A percentile compares a stretch with the other conserved stretches of the same genome.
Conservation (phyloP, 2,797 vertebrate genomes). For the Balearica regulorum region DNA sequence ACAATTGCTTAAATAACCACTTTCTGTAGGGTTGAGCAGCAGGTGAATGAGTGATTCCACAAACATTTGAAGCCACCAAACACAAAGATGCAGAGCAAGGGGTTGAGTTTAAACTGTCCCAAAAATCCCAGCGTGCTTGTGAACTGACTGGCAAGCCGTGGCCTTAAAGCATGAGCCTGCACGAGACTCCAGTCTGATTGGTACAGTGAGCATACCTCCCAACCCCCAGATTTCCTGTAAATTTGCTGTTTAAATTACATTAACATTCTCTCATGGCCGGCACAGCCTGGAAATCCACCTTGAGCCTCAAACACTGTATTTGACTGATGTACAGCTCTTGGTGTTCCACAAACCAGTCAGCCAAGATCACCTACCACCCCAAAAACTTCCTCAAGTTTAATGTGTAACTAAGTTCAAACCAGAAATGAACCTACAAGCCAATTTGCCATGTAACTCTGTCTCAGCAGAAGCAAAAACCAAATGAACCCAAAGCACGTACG, state of each 20-base stretch:
- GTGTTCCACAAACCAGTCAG: not conserved
- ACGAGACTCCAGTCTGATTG: not conserved
- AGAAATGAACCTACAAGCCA: not conserved
- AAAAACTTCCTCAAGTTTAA: not conserved
- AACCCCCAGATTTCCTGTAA: not conserved
- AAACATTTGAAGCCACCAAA: not conserved
- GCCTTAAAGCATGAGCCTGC: not conserved
- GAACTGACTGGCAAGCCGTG: not conserved
- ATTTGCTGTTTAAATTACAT: not conserved
- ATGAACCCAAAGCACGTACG: rapidly evolving
- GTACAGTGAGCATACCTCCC: not conserved
- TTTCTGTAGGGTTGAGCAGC: not conserved
- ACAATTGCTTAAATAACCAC: not conserved
- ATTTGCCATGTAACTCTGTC: not conserved
- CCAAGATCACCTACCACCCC: not conserved
- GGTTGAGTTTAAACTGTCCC: not conserved
- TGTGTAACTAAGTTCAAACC: not conserved
- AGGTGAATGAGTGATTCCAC: not conserved
- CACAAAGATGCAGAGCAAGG: not conserved
- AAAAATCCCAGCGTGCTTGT: not conserved
- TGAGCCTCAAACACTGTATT: not conserved
- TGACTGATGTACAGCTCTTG: not conserved
- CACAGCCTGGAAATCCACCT: not conserved
- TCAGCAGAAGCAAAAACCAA: not conserved
- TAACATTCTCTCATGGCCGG: not conserved